Evolutionary conservation across 2,888 invertebrate species (phyloP).

Genomic region (Meliscaeva auricollis): DNA sequence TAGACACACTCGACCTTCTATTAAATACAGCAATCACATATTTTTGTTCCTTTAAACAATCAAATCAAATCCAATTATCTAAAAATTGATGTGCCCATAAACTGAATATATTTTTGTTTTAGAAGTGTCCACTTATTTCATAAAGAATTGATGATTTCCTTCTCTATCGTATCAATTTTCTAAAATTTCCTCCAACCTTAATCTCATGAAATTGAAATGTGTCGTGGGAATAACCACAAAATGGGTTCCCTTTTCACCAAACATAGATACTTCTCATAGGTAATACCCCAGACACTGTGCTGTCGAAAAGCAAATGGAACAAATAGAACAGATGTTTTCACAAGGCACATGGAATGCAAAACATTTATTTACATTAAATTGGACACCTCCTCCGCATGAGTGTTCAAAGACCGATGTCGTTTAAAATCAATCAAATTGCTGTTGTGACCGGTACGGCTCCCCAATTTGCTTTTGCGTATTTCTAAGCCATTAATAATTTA

Average conservation of each 20-base stretch:
- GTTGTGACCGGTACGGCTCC: conserved; percentile 34
- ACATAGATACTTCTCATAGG: background rate
- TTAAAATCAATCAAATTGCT: conserved; percentile 73
- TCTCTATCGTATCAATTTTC: background rate
- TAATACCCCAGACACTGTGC: conserved; percentile 37
- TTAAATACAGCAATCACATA: too few species aligned
- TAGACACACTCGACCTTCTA: too few species aligned
- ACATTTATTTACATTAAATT: conserved; percentile 75
- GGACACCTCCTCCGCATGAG: conserved; percentile 71
- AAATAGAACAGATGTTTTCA: conserved; percentile 45
- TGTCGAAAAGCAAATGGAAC: conserved; percentile 50
- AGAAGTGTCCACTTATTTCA: conserved; percentile 13
- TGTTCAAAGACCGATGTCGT: conserved; percentile 64
- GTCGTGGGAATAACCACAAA: conserved; percentile 71
- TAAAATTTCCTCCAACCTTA: background rate
- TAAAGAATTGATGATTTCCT: conserved; percentile 53
- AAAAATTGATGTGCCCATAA: too few species aligned
- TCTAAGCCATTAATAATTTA: conserved; percentile 73
- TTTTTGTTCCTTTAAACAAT: too few species aligned
- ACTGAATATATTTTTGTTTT: too few species aligned
- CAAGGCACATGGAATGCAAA: conserved; percentile 59
- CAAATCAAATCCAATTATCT: too few species aligned
- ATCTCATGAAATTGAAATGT: conserved; percentile 20
- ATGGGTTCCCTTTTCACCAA: conserved; percentile 36
- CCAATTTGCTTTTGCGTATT: conserved; percentile 45